A percentile compares a stretch with the other conserved stretches of the same genome.
These are phyloP conservation scores for Mimachlamys varia DNA, from an alignment of 2,888 invertebrate genomes.

Conservation along the genomic window DNA sequence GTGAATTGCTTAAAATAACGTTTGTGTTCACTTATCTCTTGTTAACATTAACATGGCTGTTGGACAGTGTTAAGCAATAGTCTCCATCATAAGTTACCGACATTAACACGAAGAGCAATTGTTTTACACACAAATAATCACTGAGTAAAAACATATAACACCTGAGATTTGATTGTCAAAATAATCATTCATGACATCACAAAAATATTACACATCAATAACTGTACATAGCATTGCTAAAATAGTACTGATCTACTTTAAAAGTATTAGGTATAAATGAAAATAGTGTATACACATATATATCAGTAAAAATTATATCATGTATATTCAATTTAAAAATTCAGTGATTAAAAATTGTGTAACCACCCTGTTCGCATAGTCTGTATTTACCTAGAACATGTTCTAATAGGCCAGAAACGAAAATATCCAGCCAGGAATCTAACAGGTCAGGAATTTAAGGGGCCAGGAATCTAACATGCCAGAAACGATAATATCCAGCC, in stretches of 20 bases:
- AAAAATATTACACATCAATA: neutral
- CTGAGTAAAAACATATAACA: conserved; percentile 7
- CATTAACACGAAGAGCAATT: neutral
- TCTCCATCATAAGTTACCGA: neutral
- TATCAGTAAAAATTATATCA: neutral
- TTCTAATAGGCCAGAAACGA: too few relatives aligned
- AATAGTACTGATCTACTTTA: neutral
- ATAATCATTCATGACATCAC: neutral
- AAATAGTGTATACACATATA: neutral
- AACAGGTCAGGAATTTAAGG: too few relatives aligned
- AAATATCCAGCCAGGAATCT: too few relatives aligned
- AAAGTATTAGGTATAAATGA: conserved; percentile 23
- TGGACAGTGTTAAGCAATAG: too few relatives aligned
- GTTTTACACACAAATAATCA: neutral
- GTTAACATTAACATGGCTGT: neutral
- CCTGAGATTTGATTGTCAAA: conserved; percentile 32
- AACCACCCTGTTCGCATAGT: neutral
- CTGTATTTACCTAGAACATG: neutral
- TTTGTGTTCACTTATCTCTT: neutral
- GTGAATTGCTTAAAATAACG: neutral
- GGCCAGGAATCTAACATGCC: too few relatives aligned
- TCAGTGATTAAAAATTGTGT: neutral
- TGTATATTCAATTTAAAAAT: conserved; percentile 17
- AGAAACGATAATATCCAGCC: too few relatives aligned
- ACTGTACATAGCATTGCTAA: neutral